phyloP scores from a whole-genome alignment of 2,888 invertebrate species.

The Caradrina clavipalpis region DNA sequence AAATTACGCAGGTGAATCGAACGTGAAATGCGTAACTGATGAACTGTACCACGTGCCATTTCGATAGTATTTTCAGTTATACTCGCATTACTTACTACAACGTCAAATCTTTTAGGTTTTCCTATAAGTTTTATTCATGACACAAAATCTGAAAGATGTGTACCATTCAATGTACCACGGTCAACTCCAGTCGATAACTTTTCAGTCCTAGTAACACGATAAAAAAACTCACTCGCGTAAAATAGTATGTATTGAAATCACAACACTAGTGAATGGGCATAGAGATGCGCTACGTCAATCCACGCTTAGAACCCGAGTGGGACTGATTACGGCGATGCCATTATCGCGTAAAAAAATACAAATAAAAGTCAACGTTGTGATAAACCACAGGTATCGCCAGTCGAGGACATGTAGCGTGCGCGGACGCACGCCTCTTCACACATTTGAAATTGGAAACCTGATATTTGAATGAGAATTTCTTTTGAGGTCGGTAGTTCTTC shows the following conservation, averaged over 20 bases:
- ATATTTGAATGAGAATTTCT: slow-evolving; percentile 39
- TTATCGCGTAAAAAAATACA: slow-evolving; percentile 83
- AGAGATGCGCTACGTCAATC: slow-evolving; percentile 70
- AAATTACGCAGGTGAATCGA: background rate
- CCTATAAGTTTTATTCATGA: slow-evolving; percentile 21
- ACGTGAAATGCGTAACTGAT: slow-evolving; percentile 13
- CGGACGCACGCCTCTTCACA: slow-evolving; percentile 53
- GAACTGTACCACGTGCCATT: slow-evolving; percentile 24
- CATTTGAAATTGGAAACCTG: slow-evolving; percentile 6
- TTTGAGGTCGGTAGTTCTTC: slow-evolving; percentile 17
- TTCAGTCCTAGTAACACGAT: slow-evolving; percentile 39
- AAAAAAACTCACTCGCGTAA: slow-evolving; percentile 54
- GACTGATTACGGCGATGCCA: slow-evolving; percentile 77
- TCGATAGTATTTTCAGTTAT: slow-evolving; percentile 9
- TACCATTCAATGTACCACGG: slow-evolving; percentile 52
- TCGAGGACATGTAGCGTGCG: slow-evolving; percentile 48
- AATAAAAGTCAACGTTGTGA: slow-evolving; percentile 72
- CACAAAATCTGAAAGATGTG: background rate
- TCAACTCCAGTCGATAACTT: slow-evolving; percentile 33
- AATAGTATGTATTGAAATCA: slow-evolving; percentile 51
- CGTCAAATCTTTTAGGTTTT: slow-evolving; percentile 1
- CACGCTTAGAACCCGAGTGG: slow-evolving; percentile 74
- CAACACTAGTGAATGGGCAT: slow-evolving; percentile 59
- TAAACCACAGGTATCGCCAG: slow-evolving; percentile 65
- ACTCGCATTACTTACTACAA: slow-evolving; percentile 24